These are phyloP conservation scores for Sphenopsis melanotis DNA, from an alignment of 2,797 vertebrate species.

Conservation along the genomic window DNA sequence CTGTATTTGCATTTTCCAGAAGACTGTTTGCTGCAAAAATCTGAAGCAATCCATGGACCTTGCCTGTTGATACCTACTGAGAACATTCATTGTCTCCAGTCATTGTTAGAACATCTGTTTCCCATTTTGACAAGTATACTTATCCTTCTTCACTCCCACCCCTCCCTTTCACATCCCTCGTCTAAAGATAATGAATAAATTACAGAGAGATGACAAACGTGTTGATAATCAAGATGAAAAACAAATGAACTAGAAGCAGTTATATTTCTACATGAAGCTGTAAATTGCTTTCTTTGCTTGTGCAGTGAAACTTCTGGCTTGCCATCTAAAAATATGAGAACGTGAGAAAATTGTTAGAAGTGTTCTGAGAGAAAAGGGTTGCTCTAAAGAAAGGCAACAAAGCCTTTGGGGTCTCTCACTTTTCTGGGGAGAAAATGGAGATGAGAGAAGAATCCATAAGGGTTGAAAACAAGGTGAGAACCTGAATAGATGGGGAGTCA, in stretches of 20 bases:
- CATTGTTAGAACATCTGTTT: constrained; percentile 77
- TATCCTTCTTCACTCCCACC: constrained; percentile 35
- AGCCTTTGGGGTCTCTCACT: neutral
- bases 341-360: constrained; percentile 40
- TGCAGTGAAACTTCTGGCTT: constrained; percentile 45
- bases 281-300: constrained; percentile 73
- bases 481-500: neutral
- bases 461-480: neutral
- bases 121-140: constrained; percentile 76
- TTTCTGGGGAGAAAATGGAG: neutral
- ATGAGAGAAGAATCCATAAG: neutral
- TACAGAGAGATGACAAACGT: constrained; percentile 71
- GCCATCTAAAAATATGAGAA: constrained; percentile 60
- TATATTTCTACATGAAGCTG: constrained; percentile 61
- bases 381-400: neutral
- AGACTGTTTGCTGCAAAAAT: constrained; percentile 54
- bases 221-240: constrained; percentile 76
- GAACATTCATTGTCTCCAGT: constrained; percentile 77
- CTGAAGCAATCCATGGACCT: constrained; percentile 42
- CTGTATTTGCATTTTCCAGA: constrained; percentile 66
- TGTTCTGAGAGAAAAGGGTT: constrained; percentile 19
- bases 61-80: constrained; percentile 59
- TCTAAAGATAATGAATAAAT: constrained; percentile 79
- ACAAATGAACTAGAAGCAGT: constrained; percentile 72
- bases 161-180: constrained; percentile 57